Conservation (phyloP, 2,797 vertebrate genomes). For the Petrocephalus sullivani region DNA sequence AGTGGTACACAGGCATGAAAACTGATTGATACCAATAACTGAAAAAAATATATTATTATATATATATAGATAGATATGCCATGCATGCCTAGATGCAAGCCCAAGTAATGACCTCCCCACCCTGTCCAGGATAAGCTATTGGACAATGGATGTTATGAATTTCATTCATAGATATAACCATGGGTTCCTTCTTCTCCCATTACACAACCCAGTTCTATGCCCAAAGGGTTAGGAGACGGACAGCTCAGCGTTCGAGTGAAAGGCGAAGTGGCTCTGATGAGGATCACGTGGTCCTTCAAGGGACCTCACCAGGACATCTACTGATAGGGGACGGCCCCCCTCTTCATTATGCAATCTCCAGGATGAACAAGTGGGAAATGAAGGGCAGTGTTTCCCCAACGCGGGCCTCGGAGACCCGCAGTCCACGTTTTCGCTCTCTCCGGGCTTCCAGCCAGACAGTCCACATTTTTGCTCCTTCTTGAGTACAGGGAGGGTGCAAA, state of each 20-base stretch:
- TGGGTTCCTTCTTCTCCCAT: not conserved
- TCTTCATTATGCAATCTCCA: not conserved
- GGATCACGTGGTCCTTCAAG: not conserved
- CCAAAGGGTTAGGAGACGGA: not conserved
- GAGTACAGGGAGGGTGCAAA: not conserved
- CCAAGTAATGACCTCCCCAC: not conserved
- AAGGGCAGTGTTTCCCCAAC: not conserved
- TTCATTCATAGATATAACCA: not conserved
- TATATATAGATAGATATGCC: not conserved
- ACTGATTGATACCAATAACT: not conserved
- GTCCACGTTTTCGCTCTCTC: no score
- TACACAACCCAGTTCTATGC: not conserved
- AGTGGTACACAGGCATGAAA: not conserved
- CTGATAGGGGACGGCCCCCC: not conserved
- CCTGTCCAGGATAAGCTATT: not conserved
- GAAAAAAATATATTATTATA: not conserved
- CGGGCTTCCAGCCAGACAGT: not conserved
- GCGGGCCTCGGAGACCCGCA: no score
- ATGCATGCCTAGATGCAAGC: not conserved
- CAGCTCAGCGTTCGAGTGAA: not conserved
- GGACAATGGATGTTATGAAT: not conserved
- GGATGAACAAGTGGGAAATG: not conserved
- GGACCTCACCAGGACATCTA: not conserved
- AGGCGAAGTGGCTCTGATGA: not conserved
- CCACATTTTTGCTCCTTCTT: not conserved